Evolutionary conservation across 92 coral and sea anemone genomes (phyloP).

Genomic region (Ricordea florida): DNA sequence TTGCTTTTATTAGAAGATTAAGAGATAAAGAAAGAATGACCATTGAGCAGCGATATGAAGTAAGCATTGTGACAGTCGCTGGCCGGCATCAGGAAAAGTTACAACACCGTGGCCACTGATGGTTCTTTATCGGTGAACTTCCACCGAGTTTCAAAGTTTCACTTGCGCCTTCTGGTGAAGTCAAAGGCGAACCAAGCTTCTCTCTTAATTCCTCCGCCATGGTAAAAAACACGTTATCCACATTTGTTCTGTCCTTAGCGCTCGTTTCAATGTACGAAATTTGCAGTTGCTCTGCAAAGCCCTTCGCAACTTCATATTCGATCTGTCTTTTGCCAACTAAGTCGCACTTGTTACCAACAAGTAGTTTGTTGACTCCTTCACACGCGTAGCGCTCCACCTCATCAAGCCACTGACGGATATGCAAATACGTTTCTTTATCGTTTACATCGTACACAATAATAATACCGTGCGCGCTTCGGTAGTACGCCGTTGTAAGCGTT

Average conservation of each 20-base stretch:
- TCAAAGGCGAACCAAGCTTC: conserved; percentile 83
- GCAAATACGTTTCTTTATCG: conserved; percentile 83
- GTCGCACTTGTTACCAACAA: conserved; percentile 97
- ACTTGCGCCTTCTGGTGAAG: conserved; percentile 53
- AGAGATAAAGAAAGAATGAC: too few relatives aligned
- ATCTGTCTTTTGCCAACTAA: conserved; percentile 81
- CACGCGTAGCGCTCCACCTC: conserved; percentile 90
- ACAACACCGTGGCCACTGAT: conserved; percentile 59
- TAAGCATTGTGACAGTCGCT: background rate
- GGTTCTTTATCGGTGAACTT: conserved; percentile 38
- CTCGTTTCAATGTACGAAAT: conserved; percentile 95
- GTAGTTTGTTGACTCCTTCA: conserved; percentile 82
- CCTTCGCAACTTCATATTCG: conserved; percentile 76
- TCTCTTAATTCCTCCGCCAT: conserved; percentile 92
- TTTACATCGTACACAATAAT: conserved; percentile 92
- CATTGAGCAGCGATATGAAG: too few relatives aligned
- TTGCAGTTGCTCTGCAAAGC: conserved; percentile 80
- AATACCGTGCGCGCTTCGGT: conserved; percentile 98
- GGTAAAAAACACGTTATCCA: conserved; percentile 84
- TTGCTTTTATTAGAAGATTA: too few relatives aligned
- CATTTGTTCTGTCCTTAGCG: conserved; percentile 95
- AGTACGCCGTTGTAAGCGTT: conserved; percentile 96
- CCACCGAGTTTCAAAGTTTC: conserved; percentile 43
- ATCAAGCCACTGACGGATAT: conserved; percentile 84
- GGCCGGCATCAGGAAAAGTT: conserved; percentile 12